A percentile compares a stretch with the other conserved stretches of the same genome.
Evolutionary conservation across 2,888 invertebrate genomes (phyloP).

Genomic region (Herminia tarsipennalis): DNA sequence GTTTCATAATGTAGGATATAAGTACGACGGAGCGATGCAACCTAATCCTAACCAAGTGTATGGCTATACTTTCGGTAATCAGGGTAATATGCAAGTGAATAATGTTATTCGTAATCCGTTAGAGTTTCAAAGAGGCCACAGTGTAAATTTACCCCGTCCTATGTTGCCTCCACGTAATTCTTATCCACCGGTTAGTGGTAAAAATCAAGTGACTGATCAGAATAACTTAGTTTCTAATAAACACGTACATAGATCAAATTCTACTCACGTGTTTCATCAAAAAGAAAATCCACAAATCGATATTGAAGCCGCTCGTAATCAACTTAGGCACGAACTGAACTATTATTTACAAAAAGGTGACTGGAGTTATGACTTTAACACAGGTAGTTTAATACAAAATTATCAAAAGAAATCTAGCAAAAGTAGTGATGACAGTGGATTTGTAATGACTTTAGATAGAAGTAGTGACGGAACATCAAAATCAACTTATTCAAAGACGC

Average conservation of each 20-base stretch:
- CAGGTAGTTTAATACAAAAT: slow-evolving; percentile 80
- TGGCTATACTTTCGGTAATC: slow-evolving; percentile 84
- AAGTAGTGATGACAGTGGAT: slow-evolving; percentile 82
- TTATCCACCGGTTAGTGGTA: slow-evolving; percentile 86
- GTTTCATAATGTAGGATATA: slow-evolving; percentile 78
- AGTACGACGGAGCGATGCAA: slow-evolving; percentile 72
- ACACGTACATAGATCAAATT: slow-evolving; percentile 87
- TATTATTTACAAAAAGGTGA: slow-evolving; percentile 82
- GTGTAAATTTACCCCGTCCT: slow-evolving; percentile 85
- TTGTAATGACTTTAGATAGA: slow-evolving; percentile 82
- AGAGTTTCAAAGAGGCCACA: slow-evolving; percentile 85
- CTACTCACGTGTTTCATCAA: slow-evolving; percentile 86
- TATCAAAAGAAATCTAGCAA: slow-evolving; percentile 83
- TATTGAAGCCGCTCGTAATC: slow-evolving; percentile 78
- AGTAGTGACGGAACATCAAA: slow-evolving; percentile 81
- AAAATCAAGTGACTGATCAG: slow-evolving; percentile 83
- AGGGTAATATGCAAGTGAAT: slow-evolving; percentile 82
- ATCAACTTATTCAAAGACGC: slow-evolving; percentile 80
- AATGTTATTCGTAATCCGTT: slow-evolving; percentile 83
- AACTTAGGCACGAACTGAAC: slow-evolving; percentile 78
- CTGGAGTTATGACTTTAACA: slow-evolving; percentile 81
- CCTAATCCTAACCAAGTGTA: slow-evolving; percentile 80
- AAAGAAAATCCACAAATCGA: slow-evolving; percentile 74
- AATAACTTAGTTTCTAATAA: slow-evolving; percentile 80
- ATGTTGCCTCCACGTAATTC: slow-evolving; percentile 87